A percentile compares a stretch with the other conserved stretches of the same genome.
These are phyloP conservation scores for Champsocephalus esox DNA, from an alignment of 2,797 vertebrate genomes.

Conservation along the genomic window DNA sequence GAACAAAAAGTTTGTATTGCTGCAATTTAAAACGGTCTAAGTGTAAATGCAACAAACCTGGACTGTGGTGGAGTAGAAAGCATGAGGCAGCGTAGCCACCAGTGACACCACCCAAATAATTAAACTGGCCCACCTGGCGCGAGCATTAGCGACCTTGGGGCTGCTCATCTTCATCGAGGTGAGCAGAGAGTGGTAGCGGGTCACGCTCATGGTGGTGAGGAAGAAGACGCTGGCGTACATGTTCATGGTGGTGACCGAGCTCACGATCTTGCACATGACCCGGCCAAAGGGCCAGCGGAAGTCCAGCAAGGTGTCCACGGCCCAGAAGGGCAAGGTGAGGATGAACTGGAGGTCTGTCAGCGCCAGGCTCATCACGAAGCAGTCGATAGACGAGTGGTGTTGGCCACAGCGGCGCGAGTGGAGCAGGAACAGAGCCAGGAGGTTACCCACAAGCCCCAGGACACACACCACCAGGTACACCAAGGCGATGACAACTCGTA, in stretches of 20 bases:
- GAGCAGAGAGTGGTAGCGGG: slow-evolving; percentile 81
- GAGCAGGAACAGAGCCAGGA: slow-evolving; percentile 84
- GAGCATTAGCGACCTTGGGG: slow-evolving; percentile 55
- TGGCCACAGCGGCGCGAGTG: slow-evolving; percentile 74
- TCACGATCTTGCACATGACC: slow-evolving; percentile 85
- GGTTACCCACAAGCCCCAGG: slow-evolving; percentile 86
- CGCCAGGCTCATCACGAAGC: slow-evolving; percentile 84
- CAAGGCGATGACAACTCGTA: slow-evolving; percentile 81
- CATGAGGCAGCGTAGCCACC: slow-evolving; percentile 82
- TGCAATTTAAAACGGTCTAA: neutral
- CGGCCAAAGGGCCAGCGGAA: slow-evolving; percentile 86
- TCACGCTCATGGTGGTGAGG: slow-evolving; percentile 84
- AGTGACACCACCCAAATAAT: slow-evolving; percentile 82
- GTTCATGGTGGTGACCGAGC: slow-evolving; percentile 85
- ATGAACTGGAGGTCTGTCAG: slow-evolving; percentile 85
- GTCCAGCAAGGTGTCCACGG: slow-evolving; percentile 81
- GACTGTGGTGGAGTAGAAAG: slow-evolving; percentile 85
- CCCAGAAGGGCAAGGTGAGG: slow-evolving; percentile 85
- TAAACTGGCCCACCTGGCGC: slow-evolving; percentile 80
- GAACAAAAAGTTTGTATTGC: neutral
- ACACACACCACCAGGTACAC: slow-evolving; percentile 86
- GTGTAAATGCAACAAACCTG: slow-evolving; percentile 58
- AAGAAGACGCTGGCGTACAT: slow-evolving; percentile 88
- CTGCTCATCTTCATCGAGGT: slow-evolving; percentile 81
- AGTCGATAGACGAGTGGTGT: slow-evolving; percentile 79